Evolutionary conservation across 2,797 vertebrate species (phyloP).

Genomic region (Knipowitschia caucasica): DNA sequence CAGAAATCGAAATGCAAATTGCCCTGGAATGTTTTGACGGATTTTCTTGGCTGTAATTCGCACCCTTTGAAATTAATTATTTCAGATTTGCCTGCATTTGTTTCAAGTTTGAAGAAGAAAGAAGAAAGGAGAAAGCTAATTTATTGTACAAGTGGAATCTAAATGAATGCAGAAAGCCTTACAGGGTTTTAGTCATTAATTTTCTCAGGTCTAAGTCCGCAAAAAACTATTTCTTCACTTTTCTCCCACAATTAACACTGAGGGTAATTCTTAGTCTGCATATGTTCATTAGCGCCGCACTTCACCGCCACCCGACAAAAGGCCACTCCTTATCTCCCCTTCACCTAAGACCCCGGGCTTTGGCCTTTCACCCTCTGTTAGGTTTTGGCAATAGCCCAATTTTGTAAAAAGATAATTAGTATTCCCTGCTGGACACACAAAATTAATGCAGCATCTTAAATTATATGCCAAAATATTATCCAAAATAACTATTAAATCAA

Average conservation of each 20-base stretch:
- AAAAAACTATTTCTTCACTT: conserved; percentile 36
- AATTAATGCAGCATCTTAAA: too few species aligned
- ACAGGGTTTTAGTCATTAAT: conserved; percentile 64
- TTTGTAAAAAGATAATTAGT: not conserved
- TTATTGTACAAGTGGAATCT: conserved; percentile 54
- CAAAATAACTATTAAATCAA: too few species aligned
- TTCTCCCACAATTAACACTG: conserved; percentile 25
- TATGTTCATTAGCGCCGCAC: conserved; percentile 5
- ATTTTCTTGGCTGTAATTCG: conserved; percentile 49
- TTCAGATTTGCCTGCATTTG: conserved; percentile 61
- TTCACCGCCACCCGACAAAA: conserved; percentile 14
- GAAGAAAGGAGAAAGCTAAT: conserved; percentile 48
- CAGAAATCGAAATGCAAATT: conserved; percentile 73
- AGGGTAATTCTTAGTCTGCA: conserved; percentile 5
- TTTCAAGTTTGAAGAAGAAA: conserved; percentile 58
- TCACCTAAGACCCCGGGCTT: conserved; percentile 18
- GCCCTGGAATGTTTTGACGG: conserved; percentile 42
- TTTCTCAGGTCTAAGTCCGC: conserved; percentile 43
- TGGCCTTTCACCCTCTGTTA: conserved; percentile 32
- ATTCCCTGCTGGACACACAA: not conserved
- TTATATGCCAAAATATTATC: too few species aligned
- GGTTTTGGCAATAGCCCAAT: conserved; percentile 25
- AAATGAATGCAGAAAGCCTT: conserved; percentile 54
- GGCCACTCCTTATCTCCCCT: conserved; percentile 38
- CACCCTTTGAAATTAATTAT: conserved; percentile 68